Evolutionary conservation across 1,140 invertebrate genomes (phyloP).

Genomic region (Campodea augens): DNA sequence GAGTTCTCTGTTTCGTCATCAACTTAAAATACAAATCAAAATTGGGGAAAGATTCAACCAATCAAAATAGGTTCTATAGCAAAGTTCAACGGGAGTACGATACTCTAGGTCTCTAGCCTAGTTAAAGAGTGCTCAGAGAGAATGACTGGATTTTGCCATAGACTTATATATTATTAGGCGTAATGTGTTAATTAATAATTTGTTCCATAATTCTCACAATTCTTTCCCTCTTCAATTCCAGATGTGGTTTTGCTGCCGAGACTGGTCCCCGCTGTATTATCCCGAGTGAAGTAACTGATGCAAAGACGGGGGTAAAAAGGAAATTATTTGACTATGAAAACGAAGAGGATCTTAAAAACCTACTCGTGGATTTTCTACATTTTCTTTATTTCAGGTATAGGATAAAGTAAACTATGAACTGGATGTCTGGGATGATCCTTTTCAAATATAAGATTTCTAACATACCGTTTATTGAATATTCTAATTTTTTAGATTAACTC

Average conservation of each 20-base stretch:
- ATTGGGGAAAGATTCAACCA: too few species aligned
- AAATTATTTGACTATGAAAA: constrained; percentile 49
- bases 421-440: neutral
- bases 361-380: constrained; percentile 76
- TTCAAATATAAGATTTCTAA: neutral
- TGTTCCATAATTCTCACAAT: constrained; percentile 2
- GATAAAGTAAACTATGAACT: neutral
- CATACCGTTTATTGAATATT: neutral
- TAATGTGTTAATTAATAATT: neutral
- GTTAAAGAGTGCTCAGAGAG: too few species aligned
- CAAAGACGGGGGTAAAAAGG: constrained; percentile 36
- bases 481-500: neutral
- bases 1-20: too few species aligned
- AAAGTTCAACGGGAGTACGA: too few species aligned
- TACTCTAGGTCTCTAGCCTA: too few species aligned
- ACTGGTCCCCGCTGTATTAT: constrained; percentile 69
- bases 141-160: too few species aligned
- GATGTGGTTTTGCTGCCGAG: constrained; percentile 82
- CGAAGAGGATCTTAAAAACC: constrained; percentile 58
- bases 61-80: too few species aligned
- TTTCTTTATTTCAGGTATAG: constrained; percentile 66
- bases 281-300: constrained; percentile 48
- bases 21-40: too few species aligned
- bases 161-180: too few species aligned
- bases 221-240: constrained; percentile 25